Conservation (phyloP, 1,140 invertebrate species). For the Drosophila ohnishii region DNA sequence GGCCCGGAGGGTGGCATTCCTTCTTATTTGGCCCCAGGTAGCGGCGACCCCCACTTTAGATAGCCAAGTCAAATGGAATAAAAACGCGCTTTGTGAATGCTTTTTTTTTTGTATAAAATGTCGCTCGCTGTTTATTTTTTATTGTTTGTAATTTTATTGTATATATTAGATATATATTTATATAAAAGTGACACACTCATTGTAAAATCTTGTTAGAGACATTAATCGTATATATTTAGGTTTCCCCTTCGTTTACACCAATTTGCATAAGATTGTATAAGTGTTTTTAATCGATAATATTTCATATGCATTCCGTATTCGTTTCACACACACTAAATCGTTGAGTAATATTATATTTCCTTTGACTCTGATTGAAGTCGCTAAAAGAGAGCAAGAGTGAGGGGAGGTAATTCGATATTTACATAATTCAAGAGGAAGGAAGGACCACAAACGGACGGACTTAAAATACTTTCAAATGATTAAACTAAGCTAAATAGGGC, state of each 20-base stretch:
- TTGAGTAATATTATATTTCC: slow-evolving; percentile 35
- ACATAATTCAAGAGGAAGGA: slow-evolving; percentile 33
- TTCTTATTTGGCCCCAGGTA: slow-evolving; percentile 20
- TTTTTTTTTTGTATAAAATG: slow-evolving; percentile 69
- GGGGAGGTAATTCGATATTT: slow-evolving; percentile 51
- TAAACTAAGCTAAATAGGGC: slow-evolving; percentile 69
- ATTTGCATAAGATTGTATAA: slow-evolving; percentile 49
- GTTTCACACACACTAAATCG: slow-evolving; percentile 38
- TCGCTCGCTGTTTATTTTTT: slow-evolving; percentile 63
- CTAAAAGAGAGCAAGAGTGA: slow-evolving; percentile 6
- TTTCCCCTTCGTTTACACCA: slow-evolving; percentile 39
- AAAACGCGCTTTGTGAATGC: slow-evolving; percentile 20
- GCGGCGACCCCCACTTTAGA: slow-evolving; percentile 15
- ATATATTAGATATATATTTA: slow-evolving; percentile 70
- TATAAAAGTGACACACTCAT: slow-evolving; percentile 81
- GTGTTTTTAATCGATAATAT: slow-evolving; percentile 44
- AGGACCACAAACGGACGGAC: slow-evolving; percentile 20
- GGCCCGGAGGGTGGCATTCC: slow-evolving; percentile 39
- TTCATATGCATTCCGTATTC: slow-evolving; percentile 50
- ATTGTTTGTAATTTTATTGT: slow-evolving; percentile 65
- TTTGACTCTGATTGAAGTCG: slow-evolving; percentile 29
- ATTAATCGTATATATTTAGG: slow-evolving; percentile 57
- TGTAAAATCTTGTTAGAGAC: slow-evolving; percentile 81
- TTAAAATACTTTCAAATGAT: slow-evolving; percentile 73
- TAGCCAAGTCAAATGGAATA: slow-evolving; percentile 27